Evolutionary conservation across 2,113 vertebrate species (phyloP).

Genomic region (Lutjanus erythropterus): DNA sequence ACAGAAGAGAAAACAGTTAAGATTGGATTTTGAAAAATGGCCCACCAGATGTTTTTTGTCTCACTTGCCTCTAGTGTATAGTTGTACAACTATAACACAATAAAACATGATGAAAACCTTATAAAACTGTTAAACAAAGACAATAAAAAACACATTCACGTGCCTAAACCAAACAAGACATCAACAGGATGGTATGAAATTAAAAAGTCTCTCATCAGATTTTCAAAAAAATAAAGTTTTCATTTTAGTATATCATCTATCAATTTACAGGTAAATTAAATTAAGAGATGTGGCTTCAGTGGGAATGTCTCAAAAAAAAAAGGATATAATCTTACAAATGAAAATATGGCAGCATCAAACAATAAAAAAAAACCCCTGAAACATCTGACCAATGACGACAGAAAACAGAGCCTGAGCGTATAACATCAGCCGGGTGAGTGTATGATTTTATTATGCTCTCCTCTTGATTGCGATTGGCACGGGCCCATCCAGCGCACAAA

Average conservation of each 20-base stretch:
- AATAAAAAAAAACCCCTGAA: background rate
- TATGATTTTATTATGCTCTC: conserved; percentile 52
- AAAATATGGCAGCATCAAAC: conserved; percentile 13
- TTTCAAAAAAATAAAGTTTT: background rate
- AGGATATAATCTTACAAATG: background rate
- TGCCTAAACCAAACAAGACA: background rate
- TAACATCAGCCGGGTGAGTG: conserved; percentile 43
- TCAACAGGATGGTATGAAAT: background rate
- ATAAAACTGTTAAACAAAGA: background rate
- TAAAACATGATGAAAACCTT: background rate
- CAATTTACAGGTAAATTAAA: conserved; percentile 11
- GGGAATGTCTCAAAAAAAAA: background rate
- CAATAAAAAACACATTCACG: background rate
- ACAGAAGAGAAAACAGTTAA: too few relatives aligned
- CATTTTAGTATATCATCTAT: background rate
- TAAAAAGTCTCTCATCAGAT: background rate
- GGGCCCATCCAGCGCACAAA: conserved; percentile 46
- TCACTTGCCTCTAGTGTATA: too few relatives aligned
- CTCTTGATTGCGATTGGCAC: conserved; percentile 68
- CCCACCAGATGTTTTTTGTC: too few relatives aligned
- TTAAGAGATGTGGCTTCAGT: conserved; percentile 1
- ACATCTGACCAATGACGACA: conserved; percentile 31
- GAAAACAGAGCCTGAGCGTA: conserved; percentile 22
- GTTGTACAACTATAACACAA: too few relatives aligned
- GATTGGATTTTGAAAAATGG: too few relatives aligned